Conservation (phyloP, 2,113 vertebrate species). For the Hiodon tergisus region DNA sequence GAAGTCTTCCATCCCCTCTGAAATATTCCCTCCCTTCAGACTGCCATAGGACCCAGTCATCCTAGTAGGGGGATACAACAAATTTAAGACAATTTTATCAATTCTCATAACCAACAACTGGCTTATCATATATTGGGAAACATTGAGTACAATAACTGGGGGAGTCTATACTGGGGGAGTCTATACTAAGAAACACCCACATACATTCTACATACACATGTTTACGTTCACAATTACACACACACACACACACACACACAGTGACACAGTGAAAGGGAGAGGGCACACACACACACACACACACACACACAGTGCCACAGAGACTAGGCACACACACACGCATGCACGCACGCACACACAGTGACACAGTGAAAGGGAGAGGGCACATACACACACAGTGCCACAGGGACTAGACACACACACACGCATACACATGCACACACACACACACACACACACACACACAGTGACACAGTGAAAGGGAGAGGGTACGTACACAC, state of each 20-base stretch:
- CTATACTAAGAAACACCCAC: neutral
- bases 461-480: no score
- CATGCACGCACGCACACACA: no score
- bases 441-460: no score
- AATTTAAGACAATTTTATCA: neutral
- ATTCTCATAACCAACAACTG: neutral
- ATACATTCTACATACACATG: neutral
- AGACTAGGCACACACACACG: no score
- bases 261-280: no score
- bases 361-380: no score
- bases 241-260: no score
- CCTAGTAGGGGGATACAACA: conserved; percentile 38
- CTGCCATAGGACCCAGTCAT: conserved; percentile 63
- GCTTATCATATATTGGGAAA: conserved; percentile 9
- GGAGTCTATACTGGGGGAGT: neutral
- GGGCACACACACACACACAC: no score
- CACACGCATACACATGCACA: neutral
- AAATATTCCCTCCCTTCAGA: conserved; percentile 69
- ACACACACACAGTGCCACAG: no score
- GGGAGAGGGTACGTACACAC: neutral
- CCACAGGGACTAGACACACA: no score
- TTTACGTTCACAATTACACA: neutral
- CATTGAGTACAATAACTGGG: neutral
- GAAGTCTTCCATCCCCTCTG: conserved; percentile 75
- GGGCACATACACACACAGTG: no score